Evolutionary conservation across 2,888 invertebrate species (phyloP).

Genomic region (Scrobipalpa costella): DNA sequence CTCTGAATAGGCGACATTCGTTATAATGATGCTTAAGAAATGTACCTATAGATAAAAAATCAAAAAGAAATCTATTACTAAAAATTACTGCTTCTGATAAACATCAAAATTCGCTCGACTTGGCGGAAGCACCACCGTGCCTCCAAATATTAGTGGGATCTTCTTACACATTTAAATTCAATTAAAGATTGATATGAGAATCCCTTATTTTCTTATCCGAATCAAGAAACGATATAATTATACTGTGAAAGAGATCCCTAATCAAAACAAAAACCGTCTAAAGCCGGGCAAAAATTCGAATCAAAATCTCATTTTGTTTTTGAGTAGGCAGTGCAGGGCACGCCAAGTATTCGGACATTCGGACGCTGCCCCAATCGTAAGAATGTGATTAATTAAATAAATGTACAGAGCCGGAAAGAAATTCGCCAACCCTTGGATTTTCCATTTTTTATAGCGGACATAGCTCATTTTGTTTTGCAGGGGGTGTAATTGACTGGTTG

Average conservation of each 20-base stretch:
- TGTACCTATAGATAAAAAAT: no score
- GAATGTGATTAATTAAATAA: constrained; percentile 80
- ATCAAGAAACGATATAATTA: constrained; percentile 21
- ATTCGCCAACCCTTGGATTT: constrained; percentile 70
- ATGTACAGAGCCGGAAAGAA: constrained; percentile 73
- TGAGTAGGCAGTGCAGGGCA: constrained; percentile 45
- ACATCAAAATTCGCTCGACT: no score
- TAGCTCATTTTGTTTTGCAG: constrained; percentile 63
- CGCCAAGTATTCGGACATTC: constrained; percentile 71
- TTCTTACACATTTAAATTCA: background rate
- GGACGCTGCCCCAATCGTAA: constrained; percentile 70
- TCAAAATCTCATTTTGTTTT: constrained; percentile 29
- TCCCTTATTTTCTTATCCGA: background rate
- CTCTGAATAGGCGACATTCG: no score
- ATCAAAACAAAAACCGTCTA: constrained; percentile 23
- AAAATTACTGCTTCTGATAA: no score
- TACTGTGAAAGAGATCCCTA: constrained; percentile 25
- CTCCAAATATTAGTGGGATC: no score
- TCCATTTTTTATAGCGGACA: constrained; percentile 69
- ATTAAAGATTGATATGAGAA: background rate
- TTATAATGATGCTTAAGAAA: no score
- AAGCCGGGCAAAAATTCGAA: constrained; percentile 26
- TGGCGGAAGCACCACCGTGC: no score
- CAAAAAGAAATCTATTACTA: no score
- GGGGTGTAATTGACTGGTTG: constrained; percentile 71